phyloP scores from a whole-genome alignment of 1,140 invertebrate species.

The Prorops nasuta region DNA sequence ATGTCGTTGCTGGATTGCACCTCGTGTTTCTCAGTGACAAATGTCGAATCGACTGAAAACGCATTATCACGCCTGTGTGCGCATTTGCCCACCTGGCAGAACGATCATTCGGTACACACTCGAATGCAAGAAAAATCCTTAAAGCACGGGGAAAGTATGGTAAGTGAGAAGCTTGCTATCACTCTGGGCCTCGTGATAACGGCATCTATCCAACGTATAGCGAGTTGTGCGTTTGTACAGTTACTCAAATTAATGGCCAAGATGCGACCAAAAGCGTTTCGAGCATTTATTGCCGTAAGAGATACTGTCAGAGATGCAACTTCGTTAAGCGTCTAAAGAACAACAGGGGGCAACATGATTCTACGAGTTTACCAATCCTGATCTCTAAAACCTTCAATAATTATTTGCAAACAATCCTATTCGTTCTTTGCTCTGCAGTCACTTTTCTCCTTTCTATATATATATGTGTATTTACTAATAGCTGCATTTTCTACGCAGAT shows the following conservation, averaged over 20 bases:
- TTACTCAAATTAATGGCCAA: slow-evolving; percentile 23
- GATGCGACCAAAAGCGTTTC: slow-evolving; percentile 7
- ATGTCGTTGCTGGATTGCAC: slow-evolving; percentile 20
- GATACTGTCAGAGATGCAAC: slow-evolving; percentile 17
- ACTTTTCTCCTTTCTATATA: too few species aligned
- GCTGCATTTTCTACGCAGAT: too few species aligned
- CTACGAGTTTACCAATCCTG: too few species aligned
- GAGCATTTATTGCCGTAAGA: slow-evolving; percentile 8
- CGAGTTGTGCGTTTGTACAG: too few species aligned
- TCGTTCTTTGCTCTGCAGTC: too few species aligned
- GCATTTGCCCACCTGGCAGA: slow-evolving; percentile 17
- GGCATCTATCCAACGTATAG: too few species aligned
- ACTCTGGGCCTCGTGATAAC: slow-evolving; percentile 26
- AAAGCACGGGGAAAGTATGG: background rate
- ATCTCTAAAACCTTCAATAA: too few species aligned
- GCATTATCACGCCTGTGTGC: slow-evolving; percentile 5
- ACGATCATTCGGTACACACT: slow-evolving; percentile 20
- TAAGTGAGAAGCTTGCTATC: too few species aligned
- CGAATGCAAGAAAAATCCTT: slow-evolving; percentile 3
- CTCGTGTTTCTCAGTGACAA: slow-evolving; percentile 22
- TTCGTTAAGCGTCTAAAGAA: too few species aligned
- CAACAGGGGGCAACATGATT: too few species aligned
- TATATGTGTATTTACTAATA: too few species aligned
- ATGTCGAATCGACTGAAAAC: slow-evolving; percentile 18
- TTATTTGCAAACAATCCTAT: too few species aligned